Percentiles rank a stretch among this genome's conserved stretches.
Evolutionary conservation across 2,888 invertebrate genomes (phyloP).

Genomic region (Esperia sulphurella): DNA sequence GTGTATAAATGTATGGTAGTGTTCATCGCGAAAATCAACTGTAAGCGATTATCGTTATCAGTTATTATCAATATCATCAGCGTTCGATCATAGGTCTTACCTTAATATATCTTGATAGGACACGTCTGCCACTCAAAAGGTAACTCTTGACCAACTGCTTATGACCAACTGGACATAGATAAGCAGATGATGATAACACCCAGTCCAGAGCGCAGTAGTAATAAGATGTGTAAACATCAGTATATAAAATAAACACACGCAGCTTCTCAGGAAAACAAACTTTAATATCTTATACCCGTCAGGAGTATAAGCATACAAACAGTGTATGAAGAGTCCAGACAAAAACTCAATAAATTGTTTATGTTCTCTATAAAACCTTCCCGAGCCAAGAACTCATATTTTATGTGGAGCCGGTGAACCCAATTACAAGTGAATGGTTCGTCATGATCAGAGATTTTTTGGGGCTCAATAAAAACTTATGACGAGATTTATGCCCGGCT

Average conservation of each 20-base stretch:
- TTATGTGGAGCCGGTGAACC: conserved; percentile 69
- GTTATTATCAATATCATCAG: too few relatives aligned
- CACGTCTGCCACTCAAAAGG: too few relatives aligned
- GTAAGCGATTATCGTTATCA: too few relatives aligned
- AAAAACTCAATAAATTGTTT: conserved; percentile 73
- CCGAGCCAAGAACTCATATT: conserved; percentile 65
- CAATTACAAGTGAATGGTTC: conserved; percentile 76
- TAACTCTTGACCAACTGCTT: too few relatives aligned
- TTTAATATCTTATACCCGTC: not conserved
- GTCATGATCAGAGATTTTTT: conserved; percentile 71
- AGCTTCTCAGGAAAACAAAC: not conserved
- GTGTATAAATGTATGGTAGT: too few relatives aligned
- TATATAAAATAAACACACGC: not conserved
- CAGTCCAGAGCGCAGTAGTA: too few relatives aligned
- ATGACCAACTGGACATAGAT: too few relatives aligned
- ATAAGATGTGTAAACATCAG: too few relatives aligned
- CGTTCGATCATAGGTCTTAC: too few relatives aligned
- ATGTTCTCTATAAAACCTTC: conserved; percentile 71
- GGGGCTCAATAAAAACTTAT: conserved; percentile 62
- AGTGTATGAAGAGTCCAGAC: conserved; percentile 45
- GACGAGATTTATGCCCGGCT: conserved; percentile 61
- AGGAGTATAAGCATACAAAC: conserved; percentile 25
- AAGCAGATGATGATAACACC: too few relatives aligned
- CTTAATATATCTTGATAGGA: too few relatives aligned
- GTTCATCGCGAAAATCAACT: too few relatives aligned